Percentiles rank a stretch among this genome's conserved stretches.
These are phyloP conservation scores for Pristiophorus japonicus DNA, from an alignment of 2,113 vertebrate genomes.

Conservation along the genomic window DNA sequence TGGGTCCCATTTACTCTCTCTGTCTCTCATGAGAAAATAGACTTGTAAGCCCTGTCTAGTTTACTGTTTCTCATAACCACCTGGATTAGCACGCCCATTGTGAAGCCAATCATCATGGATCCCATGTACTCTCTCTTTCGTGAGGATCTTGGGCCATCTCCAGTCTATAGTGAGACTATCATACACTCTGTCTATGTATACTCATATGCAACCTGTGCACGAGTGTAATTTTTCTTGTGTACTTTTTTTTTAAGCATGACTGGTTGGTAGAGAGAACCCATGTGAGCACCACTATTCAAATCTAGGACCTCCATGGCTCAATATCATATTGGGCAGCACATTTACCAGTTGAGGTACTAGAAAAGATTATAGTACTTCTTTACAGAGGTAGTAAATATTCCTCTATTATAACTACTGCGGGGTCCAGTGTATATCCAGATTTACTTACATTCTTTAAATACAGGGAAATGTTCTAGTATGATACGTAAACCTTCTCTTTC, in stretches of 20 bases:
- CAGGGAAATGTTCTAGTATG: neutral
- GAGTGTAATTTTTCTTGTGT: neutral
- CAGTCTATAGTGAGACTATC: neutral
- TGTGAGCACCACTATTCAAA: neutral
- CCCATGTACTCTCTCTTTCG: neutral
- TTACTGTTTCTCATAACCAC: neutral
- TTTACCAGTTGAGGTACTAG: neutral
- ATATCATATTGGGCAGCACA: neutral
- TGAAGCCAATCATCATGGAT: neutral
- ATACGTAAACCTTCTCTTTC: neutral
- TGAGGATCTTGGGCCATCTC: neutral
- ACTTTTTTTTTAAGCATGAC: neutral
- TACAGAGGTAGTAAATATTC: neutral
- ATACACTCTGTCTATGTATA: neutral
- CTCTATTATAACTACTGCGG: neutral
- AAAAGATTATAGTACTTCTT: neutral
- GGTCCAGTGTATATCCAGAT: neutral
- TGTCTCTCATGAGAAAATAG: neutral
- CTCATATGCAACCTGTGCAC: neutral
- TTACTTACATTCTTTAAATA: neutral
- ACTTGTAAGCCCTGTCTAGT: neutral
- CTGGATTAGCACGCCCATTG: neutral
- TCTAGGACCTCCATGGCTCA: neutral
- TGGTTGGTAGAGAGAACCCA: neutral
- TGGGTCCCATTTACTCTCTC: neutral